These are phyloP conservation scores for Calameuta idolon DNA, from an alignment of 2,888 invertebrate species.

Conservation along the genomic window DNA sequence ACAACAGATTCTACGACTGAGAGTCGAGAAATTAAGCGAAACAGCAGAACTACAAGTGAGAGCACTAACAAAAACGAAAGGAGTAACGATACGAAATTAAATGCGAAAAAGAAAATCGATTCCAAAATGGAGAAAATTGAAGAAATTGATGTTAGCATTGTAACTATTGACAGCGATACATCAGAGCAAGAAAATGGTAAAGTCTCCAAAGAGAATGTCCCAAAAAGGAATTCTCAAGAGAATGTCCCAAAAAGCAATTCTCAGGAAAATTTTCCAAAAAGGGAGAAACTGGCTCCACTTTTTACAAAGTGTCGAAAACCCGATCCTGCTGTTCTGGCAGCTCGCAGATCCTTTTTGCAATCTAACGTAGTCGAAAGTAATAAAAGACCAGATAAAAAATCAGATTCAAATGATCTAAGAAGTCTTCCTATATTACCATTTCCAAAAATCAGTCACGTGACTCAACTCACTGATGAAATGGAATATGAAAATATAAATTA, in stretches of 20 bases:
- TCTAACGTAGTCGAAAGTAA: conserved; percentile 79
- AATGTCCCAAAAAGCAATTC: conserved; percentile 14
- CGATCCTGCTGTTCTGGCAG: conserved; percentile 73
- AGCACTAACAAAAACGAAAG: not conserved
- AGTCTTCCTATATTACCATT: conserved; percentile 64
- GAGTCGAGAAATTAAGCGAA: not conserved
- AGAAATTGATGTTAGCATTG: not conserved
- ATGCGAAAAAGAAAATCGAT: not conserved
- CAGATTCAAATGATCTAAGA: conserved; percentile 55
- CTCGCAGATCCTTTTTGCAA: conserved; percentile 77
- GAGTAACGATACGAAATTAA: not conserved
- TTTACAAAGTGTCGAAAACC: conserved; percentile 72
- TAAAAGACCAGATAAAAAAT: conserved; percentile 70
- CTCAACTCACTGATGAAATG: conserved; percentile 63
- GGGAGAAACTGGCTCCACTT: conserved; percentile 74
- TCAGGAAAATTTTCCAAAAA: conserved; percentile 35
- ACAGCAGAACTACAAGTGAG: not conserved
- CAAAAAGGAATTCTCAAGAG: not conserved
- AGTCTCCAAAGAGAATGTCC: not conserved
- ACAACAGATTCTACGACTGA: not conserved
- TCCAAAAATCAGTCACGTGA: conserved; percentile 75
- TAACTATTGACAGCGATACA: not conserved
- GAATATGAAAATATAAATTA: not conserved
- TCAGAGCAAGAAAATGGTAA: not conserved
- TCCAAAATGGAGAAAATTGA: conserved; percentile 10